A percentile compares a stretch with the other conserved stretches of the same genome.
phyloP scores from a whole-genome alignment of 2,797 vertebrate genomes.

The Anisognathus igniventris region DNA sequence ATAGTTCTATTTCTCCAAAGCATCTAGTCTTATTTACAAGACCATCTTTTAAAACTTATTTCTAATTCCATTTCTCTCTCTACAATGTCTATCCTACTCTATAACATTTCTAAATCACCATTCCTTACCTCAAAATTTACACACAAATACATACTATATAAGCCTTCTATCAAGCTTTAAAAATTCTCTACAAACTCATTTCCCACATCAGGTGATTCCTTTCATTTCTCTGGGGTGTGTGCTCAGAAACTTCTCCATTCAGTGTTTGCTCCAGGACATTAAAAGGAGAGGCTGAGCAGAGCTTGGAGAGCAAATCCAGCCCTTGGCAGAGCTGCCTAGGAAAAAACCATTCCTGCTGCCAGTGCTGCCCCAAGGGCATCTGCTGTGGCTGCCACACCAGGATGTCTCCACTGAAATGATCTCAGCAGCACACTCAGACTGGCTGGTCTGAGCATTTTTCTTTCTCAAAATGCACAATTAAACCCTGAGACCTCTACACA shows the following conservation, averaged over 20 bases:
- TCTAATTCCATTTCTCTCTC: neutral
- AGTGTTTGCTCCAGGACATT: neutral
- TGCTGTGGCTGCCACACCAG: neutral
- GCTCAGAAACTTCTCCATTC: neutral
- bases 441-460: neutral
- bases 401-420: too few species aligned
- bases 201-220: neutral
- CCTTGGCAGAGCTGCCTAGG: neutral
- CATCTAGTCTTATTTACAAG: neutral
- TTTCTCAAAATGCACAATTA: neutral
- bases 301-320: neutral
- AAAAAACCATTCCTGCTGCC: neutral
- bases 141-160: neutral
- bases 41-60: neutral
- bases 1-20: neutral
- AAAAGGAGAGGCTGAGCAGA: neutral
- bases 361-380: neutral
- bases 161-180: neutral
- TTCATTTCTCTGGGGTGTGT: neutral
- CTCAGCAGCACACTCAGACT: too few species aligned
- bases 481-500: neutral
- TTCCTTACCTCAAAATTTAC: neutral
- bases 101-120: neutral
- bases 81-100: neutral
- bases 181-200: neutral